phyloP scores from a whole-genome alignment of 2,113 vertebrate genomes.

The Sphaerodactylus townsendi region DNA sequence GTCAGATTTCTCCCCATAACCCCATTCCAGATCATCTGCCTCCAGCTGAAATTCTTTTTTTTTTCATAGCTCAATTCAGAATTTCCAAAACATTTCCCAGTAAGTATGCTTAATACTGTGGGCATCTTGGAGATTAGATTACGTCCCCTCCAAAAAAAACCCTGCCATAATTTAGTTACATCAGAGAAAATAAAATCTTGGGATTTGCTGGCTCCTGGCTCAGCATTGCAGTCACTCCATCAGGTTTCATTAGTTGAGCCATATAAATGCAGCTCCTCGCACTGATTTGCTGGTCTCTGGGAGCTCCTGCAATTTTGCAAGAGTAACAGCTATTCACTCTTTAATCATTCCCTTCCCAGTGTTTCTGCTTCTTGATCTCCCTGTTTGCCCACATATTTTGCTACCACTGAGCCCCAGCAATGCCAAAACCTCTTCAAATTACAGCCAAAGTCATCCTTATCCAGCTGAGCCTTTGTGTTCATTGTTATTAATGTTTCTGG shows the following conservation, averaged over 20 bases:
- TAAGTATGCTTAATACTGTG: background rate
- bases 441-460: background rate
- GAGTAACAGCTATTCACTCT: accelerated
- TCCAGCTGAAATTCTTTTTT: too few species aligned
- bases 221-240: accelerated
- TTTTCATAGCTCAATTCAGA: background rate
- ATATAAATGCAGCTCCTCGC: background rate
- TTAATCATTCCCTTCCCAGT: accelerated
- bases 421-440: background rate
- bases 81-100: background rate
- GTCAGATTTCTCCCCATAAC: too few species aligned
- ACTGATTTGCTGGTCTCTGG: background rate
- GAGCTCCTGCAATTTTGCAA: background rate
- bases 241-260: background rate
- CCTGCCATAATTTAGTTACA: background rate
- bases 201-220: background rate
- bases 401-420: background rate
- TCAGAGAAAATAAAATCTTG: accelerated
- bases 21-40: too few species aligned
- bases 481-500: background rate
- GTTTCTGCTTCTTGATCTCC: background rate
- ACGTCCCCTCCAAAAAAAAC: background rate
- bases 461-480: slow-evolving; percentile 28
- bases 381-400: background rate
- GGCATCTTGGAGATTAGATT: background rate